Base-by-base conservation (phyloP, 2,797 vertebrate genomes). In the Schizopygopsis malacanthus region DNA sequence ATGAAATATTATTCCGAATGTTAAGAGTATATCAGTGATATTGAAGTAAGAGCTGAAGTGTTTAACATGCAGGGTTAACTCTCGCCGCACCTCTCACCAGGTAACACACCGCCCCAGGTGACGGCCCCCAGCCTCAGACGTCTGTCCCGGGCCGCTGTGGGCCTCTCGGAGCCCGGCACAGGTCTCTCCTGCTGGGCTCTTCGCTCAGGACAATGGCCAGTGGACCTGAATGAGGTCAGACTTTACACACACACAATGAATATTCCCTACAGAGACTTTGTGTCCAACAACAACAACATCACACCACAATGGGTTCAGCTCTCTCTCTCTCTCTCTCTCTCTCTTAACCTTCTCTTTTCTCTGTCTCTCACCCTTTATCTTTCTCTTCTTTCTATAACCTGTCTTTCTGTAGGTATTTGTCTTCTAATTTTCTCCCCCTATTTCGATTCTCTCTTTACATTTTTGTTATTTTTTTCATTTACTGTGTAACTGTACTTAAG, bases 101-200 rank as follows among this genome's bases (percentile, higher is more conserved):
- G 79, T 83, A 61, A 82, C 81, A 28, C 15, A 6, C 22, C 13
- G 4, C 15, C 73, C 73, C 50, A 18, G n/a, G 56, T 61, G 45
- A 83, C 15, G 67, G 18, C 88, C 88, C 81, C 52, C 61, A 85
- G 89, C 61, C 76, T 28, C 76, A 87, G 89, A 85, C 82, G 45
- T 70, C 63, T 39, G 56, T 76, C 85, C 79, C 3, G 81, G 78
- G 54, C 63, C 43, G 1, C 22, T 45, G 72, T 22, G 82, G 67
- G 43, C 52, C 67, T 22, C 33, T 45, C 69, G 84, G 84, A 82
- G 87, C 63, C 52, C 63, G 3, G 70, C 79, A 83, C 72, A 41
- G 75, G 61, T 72, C 56, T 75, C 86, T 83, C 89, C 89, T 87
- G 85, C 87, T 90, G 87, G 77, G 81, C 61, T 47, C 25, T 69